These are phyloP conservation scores for Pararge aegeria DNA, from an alignment of 1,140 invertebrate species.

Conservation along the genomic window DNA sequence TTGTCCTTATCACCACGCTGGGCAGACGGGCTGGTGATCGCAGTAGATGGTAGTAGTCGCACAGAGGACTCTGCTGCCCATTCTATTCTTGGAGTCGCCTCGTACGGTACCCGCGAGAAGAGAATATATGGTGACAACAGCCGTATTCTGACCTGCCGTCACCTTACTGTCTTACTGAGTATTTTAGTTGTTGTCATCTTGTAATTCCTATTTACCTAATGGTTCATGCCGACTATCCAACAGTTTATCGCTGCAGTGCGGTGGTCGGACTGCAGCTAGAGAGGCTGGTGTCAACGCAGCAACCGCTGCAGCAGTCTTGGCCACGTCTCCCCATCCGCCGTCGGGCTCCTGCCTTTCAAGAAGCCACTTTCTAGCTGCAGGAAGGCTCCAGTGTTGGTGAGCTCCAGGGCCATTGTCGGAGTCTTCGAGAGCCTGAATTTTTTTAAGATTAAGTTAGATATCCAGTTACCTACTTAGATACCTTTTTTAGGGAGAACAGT, in stretches of 20 bases:
- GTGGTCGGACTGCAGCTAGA: conserved; percentile 83
- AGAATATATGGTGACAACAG: too few relatives aligned
- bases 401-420: conserved; percentile 81
- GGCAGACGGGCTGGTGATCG: too few relatives aligned
- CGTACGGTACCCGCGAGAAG: too few relatives aligned
- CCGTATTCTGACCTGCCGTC: too few relatives aligned
- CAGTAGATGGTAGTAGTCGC: too few relatives aligned
- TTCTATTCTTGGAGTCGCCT: too few relatives aligned
- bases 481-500: too few relatives aligned
- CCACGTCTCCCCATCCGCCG: conserved; percentile 88
- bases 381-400: conserved; percentile 86
- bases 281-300: conserved; percentile 86
- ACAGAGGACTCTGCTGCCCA: too few relatives aligned
- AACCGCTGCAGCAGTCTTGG: conserved; percentile 87
- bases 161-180: too few relatives aligned
- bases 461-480: neutral
- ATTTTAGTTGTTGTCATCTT: neutral
- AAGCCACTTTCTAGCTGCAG: conserved; percentile 86
- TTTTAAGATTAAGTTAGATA: neutral
- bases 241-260: conserved; percentile 81
- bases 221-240: conserved; percentile 65
- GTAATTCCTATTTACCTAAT: conserved; percentile 43
- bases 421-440: conserved; percentile 84
- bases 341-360: conserved; percentile 86
- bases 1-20: too few relatives aligned